phyloP scores from a whole-genome alignment of 2,113 vertebrate species.

The Callionymus lyra region DNA sequence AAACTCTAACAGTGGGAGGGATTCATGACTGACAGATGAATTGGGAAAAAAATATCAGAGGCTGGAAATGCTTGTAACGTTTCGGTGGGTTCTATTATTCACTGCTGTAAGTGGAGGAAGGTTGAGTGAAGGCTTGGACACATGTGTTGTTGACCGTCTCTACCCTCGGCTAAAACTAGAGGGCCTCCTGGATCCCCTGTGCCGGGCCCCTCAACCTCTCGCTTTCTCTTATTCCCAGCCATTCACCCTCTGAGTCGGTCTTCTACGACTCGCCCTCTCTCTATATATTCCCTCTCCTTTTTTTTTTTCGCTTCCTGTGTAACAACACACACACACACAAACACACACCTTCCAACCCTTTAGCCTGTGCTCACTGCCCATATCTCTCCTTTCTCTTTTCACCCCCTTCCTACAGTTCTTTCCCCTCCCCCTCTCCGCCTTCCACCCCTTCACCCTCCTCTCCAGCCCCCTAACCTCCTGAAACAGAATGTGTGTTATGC shows the following conservation, averaged over 20 bases:
- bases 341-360: slow-evolving; percentile 28
- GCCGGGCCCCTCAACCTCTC: slow-evolving; percentile 52
- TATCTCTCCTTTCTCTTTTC: slow-evolving; percentile 46
- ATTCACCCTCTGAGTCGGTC: slow-evolving; percentile 43
- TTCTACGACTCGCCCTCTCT: slow-evolving; percentile 29
- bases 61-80: background rate
- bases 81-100: too few species aligned
- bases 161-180: slow-evolving; percentile 55
- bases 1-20: too few species aligned
- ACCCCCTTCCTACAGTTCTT: slow-evolving; percentile 14
- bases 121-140: slow-evolving; percentile 45
- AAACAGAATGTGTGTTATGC: slow-evolving; percentile 41
- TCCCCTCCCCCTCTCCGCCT: slow-evolving; percentile 31
- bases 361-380: slow-evolving; percentile 46
- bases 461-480: slow-evolving; percentile 36
- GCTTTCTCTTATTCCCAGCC: slow-evolving; percentile 32
- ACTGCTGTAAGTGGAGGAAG: slow-evolving; percentile 26
- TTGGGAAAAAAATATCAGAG: too few species aligned
- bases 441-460: slow-evolving; percentile 7
- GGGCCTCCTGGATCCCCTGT: slow-evolving; percentile 54
- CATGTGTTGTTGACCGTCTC: slow-evolving; percentile 63
- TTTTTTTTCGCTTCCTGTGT: slow-evolving; percentile 22
- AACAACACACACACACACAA: slow-evolving; percentile 12
- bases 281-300: slow-evolving; percentile 28
- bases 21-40: too few species aligned